These are phyloP conservation scores for Pelecanus crispus DNA, from an alignment of 2,113 vertebrate genomes.

Conservation along the genomic window DNA sequence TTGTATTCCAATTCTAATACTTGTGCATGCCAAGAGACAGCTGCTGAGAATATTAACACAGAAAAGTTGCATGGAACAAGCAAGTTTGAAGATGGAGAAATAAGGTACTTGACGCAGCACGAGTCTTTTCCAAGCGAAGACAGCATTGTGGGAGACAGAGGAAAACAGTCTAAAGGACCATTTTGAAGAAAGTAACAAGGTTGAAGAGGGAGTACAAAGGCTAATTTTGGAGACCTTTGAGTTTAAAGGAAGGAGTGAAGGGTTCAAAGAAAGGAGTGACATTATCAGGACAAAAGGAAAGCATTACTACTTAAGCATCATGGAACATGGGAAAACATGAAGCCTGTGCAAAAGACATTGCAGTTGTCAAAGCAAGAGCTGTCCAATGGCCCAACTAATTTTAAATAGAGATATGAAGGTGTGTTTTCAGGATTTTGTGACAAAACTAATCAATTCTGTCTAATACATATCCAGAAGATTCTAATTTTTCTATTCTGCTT, in stretches of 20 bases:
- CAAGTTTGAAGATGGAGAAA: background rate
- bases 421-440: background rate
- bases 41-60: background rate
- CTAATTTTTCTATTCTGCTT: background rate
- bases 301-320: background rate
- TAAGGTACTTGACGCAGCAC: background rate
- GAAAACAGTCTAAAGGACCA: background rate
- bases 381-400: background rate
- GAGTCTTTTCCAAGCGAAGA: background rate
- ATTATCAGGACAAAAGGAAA: background rate
- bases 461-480: background rate
- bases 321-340: background rate
- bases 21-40: background rate
- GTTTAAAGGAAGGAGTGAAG: background rate
- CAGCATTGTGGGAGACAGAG: background rate
- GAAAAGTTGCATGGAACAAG: background rate
- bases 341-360: background rate
- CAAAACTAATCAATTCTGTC: background rate
- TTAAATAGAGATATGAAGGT: background rate
- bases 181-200: background rate
- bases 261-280: background rate
- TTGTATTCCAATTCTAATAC: background rate
- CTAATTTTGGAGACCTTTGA: background rate
- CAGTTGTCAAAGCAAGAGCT: background rate
- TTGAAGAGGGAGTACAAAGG: background rate